Base-by-base conservation (phyloP, 1,140 invertebrate genomes). In the Apis dorsata region DNA sequence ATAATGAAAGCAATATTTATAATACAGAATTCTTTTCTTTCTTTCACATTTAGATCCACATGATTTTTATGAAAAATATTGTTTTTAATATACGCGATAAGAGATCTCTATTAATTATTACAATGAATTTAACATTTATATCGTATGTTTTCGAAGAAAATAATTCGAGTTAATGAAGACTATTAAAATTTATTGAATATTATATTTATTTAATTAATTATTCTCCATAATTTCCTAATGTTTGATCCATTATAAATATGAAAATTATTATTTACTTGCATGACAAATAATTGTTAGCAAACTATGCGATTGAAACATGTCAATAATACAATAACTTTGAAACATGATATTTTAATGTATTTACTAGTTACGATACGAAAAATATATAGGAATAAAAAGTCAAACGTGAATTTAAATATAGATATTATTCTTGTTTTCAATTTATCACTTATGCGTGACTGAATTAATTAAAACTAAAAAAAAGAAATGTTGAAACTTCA, bases 351-450 rank as follows among this genome's bases (percentile, higher is more conserved):
- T 66, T 51, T 49, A 68, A 68, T 10, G 21, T 0, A 21, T 59
- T 15, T 57, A 44, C 21, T 12, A 13, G 1, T 11, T 2, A 10
- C 7, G 13, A 55, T 8, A 12, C 0, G 13, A 44, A 17, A n/a
- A 13, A n/a, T 21, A 51, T 4, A 21, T 59, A 59, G 13, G n/a
- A 75, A 66, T 55, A n/a, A 17, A 66, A 81, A 74, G 28, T 81
- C 55, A 51, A 69, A 34, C 65, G 44, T 62, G 1, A 0, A 4
- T 59, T 15, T 53, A 53, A 53, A 69, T 77, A 69, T 77, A 76
- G 8, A n/a, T 2, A 24, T 34, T 72, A 51, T 55, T 65, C 21
- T 17, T 34, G 21, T 19, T 5, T 79, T 19, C n/a, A 13, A 68
- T 68, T 68, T 59, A 51, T 2, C 34, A 21, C 28, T 2, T 21